Evolutionary conservation across 2,113 vertebrate species (phyloP), one percentile per base, ranked within the genome.

Genomic region (Coptodon rendalli): DNA sequence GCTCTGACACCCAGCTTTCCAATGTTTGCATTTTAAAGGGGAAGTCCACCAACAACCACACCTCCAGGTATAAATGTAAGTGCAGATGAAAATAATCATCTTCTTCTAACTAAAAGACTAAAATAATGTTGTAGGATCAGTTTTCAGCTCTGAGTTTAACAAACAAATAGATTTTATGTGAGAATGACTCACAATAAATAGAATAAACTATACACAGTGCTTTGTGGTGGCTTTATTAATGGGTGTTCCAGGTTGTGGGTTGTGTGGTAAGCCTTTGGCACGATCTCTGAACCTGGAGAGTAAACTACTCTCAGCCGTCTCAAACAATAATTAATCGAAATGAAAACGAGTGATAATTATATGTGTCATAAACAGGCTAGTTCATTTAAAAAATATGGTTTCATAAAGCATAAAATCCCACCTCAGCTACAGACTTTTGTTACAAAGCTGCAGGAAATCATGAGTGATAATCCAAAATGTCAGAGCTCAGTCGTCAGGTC

Each of bases 271-370:
- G 57, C 19, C 57, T 19, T 34, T 61, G 16, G 5, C 16, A 19
- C 6, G 9, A 61, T 34, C 57, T 61, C 16, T 34, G 29, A 34
- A 61, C 14, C 57, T 61, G 29, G 5, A 61, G 19, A 61, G 57
- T 34, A 34, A 61, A 61, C 57, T 61, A 17, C 57, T 10, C 27
- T 61, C 57, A 61, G 27, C 14, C 3, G 0, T 31, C 27, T 6
- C 57, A 63, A 34, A 34, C 59, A 34, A 34, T 19, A 63, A 63
- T 4, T 63, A 34, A 63, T 36, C 2, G 1, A 63, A 19, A 36
- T 36, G 31, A 34, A 63, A 63, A 36, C 0, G 0, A 61, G 57
- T 61, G 27, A 61, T 7, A 36, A n/a, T 36, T 36, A 36, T 36
- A 31, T 36, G 31, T 63, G 0, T n/a, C 59, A 63, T 63, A n/a